phyloP scores from a whole-genome alignment of 2,797 vertebrate species.

The Gymnothorax javanicus region DNA sequence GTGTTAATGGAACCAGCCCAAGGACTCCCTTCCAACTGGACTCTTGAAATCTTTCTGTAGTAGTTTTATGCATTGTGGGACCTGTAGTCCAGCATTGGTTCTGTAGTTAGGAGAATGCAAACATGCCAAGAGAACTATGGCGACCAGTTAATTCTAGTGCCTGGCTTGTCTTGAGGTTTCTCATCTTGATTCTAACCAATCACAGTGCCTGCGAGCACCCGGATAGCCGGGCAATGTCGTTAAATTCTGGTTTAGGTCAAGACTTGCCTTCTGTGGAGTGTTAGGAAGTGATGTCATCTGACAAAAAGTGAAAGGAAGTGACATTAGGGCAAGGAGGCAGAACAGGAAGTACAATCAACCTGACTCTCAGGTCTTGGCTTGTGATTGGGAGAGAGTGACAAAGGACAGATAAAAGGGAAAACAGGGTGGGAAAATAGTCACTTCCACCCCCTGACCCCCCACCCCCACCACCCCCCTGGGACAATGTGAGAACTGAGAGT shows the following conservation, averaged over 20 bases:
- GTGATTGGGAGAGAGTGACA: neutral
- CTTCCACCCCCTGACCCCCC: neutral
- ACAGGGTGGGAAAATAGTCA: conserved; percentile 18
- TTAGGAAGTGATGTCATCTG: neutral
- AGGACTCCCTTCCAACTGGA: too few species aligned
- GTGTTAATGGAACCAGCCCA: too few species aligned
- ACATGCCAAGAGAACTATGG: neutral
- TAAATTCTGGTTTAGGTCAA: neutral
- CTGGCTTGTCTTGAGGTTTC: neutral
- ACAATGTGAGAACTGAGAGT: conserved; percentile 25
- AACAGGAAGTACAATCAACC: neutral
- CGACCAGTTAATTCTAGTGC: neutral
- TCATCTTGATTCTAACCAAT: neutral
- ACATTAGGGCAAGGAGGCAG: neutral
- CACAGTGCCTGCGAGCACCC: neutral
- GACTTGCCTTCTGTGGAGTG: neutral
- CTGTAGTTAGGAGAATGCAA: neutral
- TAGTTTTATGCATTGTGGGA: neutral
- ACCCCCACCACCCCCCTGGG: conserved; percentile 6
- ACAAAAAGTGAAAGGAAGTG: conserved; percentile 7
- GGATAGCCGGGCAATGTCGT: too few species aligned
- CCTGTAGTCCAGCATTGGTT: neutral
- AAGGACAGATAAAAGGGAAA: neutral
- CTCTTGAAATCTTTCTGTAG: neutral
- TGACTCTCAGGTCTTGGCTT: neutral